phyloP scores from a whole-genome alignment of 2,888 invertebrate species.

The Agrochola lota region DNA sequence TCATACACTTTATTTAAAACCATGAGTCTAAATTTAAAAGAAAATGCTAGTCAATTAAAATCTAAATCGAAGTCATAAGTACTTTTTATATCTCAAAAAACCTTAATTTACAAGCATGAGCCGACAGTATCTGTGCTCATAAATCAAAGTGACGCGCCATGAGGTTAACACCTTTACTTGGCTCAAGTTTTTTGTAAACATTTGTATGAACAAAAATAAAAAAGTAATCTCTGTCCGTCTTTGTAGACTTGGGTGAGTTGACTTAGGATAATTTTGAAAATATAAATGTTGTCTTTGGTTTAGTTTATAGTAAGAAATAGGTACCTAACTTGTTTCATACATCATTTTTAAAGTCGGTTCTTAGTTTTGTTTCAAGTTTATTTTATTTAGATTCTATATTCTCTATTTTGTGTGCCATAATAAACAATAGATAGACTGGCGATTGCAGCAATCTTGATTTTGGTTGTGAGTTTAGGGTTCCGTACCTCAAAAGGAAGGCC shows the following conservation, averaged over 20 bases:
- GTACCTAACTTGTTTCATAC: neutral
- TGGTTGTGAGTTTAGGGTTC: no score
- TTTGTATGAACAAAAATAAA: slow-evolving; percentile 35
- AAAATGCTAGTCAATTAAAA: slow-evolving; percentile 34
- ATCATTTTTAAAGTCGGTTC: neutral
- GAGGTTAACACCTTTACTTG: slow-evolving; percentile 39
- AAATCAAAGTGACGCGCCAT: slow-evolving; percentile 60
- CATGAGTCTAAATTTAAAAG: neutral
- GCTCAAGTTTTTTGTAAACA: slow-evolving; percentile 42
- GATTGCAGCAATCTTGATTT: no score
- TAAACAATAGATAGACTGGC: no score
- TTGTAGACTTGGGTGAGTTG: neutral
- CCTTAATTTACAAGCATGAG: slow-evolving; percentile 57
- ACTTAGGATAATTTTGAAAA: slow-evolving; percentile 13
- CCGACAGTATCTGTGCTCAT: slow-evolving; percentile 54
- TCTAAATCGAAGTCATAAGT: slow-evolving; percentile 15
- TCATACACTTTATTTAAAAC: neutral
- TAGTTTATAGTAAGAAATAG: neutral
- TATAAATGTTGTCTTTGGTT: neutral
- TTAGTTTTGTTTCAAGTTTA: no score
- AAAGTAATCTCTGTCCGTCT: slow-evolving; percentile 27
- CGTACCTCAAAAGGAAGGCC: no score
- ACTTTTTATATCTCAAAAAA: slow-evolving; percentile 23
- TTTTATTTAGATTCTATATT: no score
- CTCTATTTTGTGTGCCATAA: no score